Conservation (phyloP, 2,797 vertebrate species). For the Urosaurus nigricauda region DNA sequence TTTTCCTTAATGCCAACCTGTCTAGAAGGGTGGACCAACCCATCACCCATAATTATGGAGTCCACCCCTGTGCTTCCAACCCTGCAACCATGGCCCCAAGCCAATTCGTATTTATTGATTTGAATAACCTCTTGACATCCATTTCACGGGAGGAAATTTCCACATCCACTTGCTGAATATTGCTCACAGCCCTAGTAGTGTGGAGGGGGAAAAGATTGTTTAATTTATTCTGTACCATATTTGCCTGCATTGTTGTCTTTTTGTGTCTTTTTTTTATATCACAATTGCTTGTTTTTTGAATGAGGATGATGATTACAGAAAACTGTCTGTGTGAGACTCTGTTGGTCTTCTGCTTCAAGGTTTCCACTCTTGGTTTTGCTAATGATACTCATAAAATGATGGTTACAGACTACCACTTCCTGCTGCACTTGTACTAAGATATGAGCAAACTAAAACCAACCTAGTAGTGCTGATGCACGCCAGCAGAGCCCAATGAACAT, state of each 20-base stretch:
- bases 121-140: neutral
- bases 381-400: neutral
- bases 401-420: neutral
- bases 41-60: neutral
- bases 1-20: neutral
- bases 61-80: neutral
- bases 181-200: neutral
- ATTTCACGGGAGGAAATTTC: neutral
- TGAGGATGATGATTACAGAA: neutral
- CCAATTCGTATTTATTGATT: constrained; percentile 24
- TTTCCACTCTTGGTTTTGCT: neutral
- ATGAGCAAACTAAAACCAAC: neutral
- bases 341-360: neutral
- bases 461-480: no score
- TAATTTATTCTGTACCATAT: constrained; percentile 41
- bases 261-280: constrained; percentile 8
- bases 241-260: constrained; percentile 22
- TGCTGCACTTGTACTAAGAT: no score
- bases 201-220: neutral
- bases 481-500: no score
- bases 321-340: neutral
- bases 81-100: neutral
- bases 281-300: constrained; percentile 14
- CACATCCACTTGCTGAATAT: neutral
- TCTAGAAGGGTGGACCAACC: no score